phyloP scores from a whole-genome alignment of 2,113 vertebrate genomes.

The Rhegmatorhina hoffmannsi region DNA sequence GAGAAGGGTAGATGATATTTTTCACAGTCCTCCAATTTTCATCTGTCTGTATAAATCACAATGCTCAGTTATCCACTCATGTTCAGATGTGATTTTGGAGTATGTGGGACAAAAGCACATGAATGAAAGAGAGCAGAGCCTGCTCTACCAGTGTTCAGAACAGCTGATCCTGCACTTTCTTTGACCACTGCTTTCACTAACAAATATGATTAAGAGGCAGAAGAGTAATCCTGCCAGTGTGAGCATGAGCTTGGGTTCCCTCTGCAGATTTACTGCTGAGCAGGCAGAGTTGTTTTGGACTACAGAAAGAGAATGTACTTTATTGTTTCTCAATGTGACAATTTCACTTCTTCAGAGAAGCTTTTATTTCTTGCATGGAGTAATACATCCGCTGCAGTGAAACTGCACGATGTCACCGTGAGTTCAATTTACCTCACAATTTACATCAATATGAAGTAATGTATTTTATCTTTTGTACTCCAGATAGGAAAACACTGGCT shows the following conservation, averaged over 20 bases:
- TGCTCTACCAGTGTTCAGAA: not conserved
- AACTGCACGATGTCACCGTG: not conserved
- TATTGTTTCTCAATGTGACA: not conserved
- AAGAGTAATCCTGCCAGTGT: not conserved
- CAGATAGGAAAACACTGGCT: not conserved
- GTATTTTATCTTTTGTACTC: not conserved
- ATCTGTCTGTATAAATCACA: not conserved
- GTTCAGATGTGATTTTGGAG: not conserved
- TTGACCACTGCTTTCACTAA: slow-evolving; percentile 51
- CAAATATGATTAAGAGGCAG: slow-evolving; percentile 46
- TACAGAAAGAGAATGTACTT: not conserved
- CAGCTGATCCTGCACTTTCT: slow-evolving; percentile 18
- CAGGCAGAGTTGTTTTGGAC: not conserved
- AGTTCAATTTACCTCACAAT: not conserved
- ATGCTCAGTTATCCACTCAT: not conserved
- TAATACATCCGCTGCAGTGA: not conserved
- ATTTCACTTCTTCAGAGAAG: not conserved
- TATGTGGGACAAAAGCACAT: not conserved
- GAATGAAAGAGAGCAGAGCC: not conserved
- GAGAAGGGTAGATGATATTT: not conserved
- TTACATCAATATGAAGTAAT: not conserved
- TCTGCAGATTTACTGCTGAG: not conserved
- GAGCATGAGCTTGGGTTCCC: not conserved
- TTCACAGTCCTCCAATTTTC: not conserved
- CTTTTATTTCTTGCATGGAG: not conserved